Conservation (phyloP, 2,113 vertebrate genomes). For the Gymnobelideus leadbeateri region DNA sequence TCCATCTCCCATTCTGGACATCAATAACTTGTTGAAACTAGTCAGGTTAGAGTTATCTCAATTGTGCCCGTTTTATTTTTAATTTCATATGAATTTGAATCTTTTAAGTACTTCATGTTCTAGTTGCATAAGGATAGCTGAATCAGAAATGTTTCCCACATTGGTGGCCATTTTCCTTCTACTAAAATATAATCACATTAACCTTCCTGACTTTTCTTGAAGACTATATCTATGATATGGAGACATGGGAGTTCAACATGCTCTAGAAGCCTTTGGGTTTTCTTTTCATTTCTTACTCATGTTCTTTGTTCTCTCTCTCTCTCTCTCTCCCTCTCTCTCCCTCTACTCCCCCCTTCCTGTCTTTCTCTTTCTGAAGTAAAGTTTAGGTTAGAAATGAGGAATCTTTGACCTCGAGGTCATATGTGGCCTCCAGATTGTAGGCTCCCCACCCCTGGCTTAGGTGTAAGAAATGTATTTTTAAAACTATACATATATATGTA, state of each 20-base stretch:
- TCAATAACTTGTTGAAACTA: not conserved
- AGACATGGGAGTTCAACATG: not conserved
- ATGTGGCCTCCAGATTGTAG: too few relatives aligned
- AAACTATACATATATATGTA: not conserved
- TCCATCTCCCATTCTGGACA: not conserved
- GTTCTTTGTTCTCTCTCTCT: too few relatives aligned
- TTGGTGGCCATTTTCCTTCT: not conserved
- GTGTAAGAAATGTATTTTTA: too few relatives aligned
- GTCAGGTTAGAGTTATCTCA: not conserved
- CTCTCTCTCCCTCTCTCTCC: too few relatives aligned
- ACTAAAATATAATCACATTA: not conserved
- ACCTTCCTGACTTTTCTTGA: not conserved
- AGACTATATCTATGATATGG: not conserved
- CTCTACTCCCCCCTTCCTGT: too few relatives aligned
- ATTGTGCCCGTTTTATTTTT: not conserved
- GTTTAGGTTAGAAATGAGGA: too few relatives aligned
- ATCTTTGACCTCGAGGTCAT: too few relatives aligned
- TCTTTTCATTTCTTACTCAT: not conserved
- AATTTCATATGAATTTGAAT: not conserved
- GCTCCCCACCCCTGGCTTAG: too few relatives aligned
- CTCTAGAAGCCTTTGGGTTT: not conserved
- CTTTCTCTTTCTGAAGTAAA: too few relatives aligned
- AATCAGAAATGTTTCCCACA: not conserved
- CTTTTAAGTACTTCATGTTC: not conserved
- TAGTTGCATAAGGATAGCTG: not conserved